Conservation (phyloP, 1,140 invertebrate genomes). For the Chironomus striatipennis region DNA sequence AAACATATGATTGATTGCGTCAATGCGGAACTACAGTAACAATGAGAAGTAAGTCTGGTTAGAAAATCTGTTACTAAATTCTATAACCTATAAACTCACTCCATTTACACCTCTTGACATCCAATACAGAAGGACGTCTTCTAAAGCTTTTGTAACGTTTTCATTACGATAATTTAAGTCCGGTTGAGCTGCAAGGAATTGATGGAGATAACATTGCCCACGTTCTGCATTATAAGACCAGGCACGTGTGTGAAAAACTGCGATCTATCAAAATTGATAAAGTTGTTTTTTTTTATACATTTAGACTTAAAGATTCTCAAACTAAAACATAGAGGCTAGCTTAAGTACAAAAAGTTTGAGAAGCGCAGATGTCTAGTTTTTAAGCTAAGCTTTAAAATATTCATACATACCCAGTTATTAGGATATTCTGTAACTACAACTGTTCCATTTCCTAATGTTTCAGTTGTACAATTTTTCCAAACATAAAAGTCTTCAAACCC, state of each 20-base stretch:
- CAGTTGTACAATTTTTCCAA: slow-evolving; percentile 54
- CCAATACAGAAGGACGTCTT: slow-evolving; percentile 60
- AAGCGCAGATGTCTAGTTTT: too few relatives aligned
- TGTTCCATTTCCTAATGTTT: slow-evolving; percentile 27
- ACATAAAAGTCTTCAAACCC: slow-evolving; percentile 63
- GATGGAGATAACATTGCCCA: slow-evolving; percentile 46
- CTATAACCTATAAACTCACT: too few relatives aligned
- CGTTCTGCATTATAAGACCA: slow-evolving; percentile 43
- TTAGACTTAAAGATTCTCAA: too few relatives aligned
- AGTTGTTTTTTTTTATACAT: too few relatives aligned
- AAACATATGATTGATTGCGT: slow-evolving; percentile 49
- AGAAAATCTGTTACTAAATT: too few relatives aligned
- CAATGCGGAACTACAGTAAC: slow-evolving; percentile 47
- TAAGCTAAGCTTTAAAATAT: too few relatives aligned
- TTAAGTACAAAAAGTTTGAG: too few relatives aligned
- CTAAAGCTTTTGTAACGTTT: slow-evolving; percentile 43
- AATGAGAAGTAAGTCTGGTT: too few relatives aligned
- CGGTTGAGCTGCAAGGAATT: slow-evolving; percentile 45
- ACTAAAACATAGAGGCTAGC: too few relatives aligned
- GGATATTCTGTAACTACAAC: slow-evolving; percentile 39
- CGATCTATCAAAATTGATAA: slow-evolving; percentile 20
- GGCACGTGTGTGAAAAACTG: slow-evolving; percentile 33
- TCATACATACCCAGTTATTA: slow-evolving; percentile 26
- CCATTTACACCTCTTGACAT: slow-evolving; percentile 60
- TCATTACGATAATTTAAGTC: slow-evolving; percentile 55